Percentiles rank a stretch among this genome's conserved stretches.
Conservation (phyloP, 2,797 vertebrate genomes). For the Poeciliopsis turneri region DNA sequence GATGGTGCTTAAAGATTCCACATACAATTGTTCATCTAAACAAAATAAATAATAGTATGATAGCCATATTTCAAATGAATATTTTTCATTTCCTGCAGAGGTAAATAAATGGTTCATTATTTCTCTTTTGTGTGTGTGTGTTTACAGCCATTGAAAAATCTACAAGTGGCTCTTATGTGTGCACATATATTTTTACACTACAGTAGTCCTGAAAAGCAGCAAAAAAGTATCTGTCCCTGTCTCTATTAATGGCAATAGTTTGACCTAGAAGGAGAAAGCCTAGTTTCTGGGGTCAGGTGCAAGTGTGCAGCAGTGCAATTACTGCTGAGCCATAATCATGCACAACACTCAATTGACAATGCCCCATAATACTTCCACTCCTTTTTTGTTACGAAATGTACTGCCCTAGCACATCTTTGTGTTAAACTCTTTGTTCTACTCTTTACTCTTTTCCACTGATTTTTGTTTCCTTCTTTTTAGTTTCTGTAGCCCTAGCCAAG, state of each 20-base stretch:
- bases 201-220: slow-evolving; percentile 56
- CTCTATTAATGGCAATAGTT: slow-evolving; percentile 79
- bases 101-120: not conserved
- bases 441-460: slow-evolving; percentile 11
- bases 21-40: not conserved
- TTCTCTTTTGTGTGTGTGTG: not conserved
- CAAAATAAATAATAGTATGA: not conserved
- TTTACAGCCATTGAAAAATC: slow-evolving; percentile 30
- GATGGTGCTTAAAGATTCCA: not conserved
- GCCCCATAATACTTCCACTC: slow-evolving; percentile 29
- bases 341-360: slow-evolving; percentile 56
- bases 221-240: slow-evolving; percentile 61
- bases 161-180: slow-evolving; percentile 32
- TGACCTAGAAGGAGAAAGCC: slow-evolving; percentile 81
- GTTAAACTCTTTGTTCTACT: not conserved
- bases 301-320: slow-evolving; percentile 75
- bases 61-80: not conserved
- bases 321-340: slow-evolving; percentile 71
- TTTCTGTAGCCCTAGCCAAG: slow-evolving; percentile 17
- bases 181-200: slow-evolving; percentile 52
- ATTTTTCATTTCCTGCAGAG: not conserved
- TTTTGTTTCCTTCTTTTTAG: slow-evolving; percentile 18
- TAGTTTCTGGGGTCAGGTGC: slow-evolving; percentile 79
- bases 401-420: slow-evolving; percentile 1
- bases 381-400: not conserved